These are phyloP conservation scores for Numida meleagris DNA, from an alignment of 2,113 vertebrate genomes.

Conservation along the genomic window DNA sequence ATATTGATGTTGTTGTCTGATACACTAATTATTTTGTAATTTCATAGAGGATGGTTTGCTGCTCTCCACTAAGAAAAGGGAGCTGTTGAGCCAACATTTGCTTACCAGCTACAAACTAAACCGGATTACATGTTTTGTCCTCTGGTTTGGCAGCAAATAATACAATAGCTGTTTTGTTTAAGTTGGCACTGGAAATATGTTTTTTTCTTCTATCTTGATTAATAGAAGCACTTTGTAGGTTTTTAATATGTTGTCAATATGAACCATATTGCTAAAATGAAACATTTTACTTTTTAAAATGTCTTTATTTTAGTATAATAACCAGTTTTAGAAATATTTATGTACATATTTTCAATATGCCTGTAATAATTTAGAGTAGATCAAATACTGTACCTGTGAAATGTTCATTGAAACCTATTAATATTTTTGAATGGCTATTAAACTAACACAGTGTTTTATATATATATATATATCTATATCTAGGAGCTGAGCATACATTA, in stretches of 20 bases:
- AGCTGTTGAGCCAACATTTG: background rate
- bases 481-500: background rate
- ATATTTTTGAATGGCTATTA: background rate
- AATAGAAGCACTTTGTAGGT: background rate
- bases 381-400: background rate
- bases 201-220: background rate
- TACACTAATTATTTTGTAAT: background rate
- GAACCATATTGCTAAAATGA: background rate
- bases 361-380: background rate
- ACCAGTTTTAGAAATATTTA: background rate
- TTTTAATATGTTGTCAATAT: background rate
- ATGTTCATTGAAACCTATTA: background rate
- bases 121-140: background rate
- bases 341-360: background rate
- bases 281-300: background rate
- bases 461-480: background rate
- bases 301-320: background rate
- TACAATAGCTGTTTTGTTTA: background rate
- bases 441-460: background rate
- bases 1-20: background rate
- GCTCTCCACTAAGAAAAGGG: background rate
- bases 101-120: background rate
- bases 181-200: background rate
- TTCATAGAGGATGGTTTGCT: background rate
- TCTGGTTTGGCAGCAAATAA: background rate